phyloP scores from a whole-genome alignment of 2,888 invertebrate genomes.

The Clusia tigrina region DNA sequence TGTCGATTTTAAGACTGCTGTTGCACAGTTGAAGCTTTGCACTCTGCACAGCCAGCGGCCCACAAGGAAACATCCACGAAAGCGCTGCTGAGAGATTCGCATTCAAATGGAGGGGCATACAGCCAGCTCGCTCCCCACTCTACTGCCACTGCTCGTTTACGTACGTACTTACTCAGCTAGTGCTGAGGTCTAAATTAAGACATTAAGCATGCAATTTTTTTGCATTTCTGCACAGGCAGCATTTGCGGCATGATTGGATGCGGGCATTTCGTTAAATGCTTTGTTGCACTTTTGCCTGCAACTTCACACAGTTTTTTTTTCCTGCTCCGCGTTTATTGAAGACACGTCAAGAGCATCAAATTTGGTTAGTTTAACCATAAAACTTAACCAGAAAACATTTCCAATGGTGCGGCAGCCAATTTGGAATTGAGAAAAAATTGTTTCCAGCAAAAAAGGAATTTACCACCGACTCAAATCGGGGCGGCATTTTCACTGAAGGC shows the following conservation, averaged over 20 bases:
- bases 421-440: too few species aligned
- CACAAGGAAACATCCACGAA: background rate
- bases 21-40: background rate
- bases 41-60: background rate
- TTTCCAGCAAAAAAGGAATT: too few species aligned
- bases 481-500: too few species aligned
- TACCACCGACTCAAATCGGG: too few species aligned
- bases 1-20: background rate
- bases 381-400: background rate
- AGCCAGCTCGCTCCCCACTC: too few species aligned
- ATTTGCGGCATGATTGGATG: conserved; percentile 3
- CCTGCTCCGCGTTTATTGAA: background rate
- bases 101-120: background rate
- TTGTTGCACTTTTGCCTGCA: background rate
- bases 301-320: background rate
- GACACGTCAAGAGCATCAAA: conserved; percentile 2
- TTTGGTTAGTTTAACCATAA: background rate
- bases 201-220: conserved; percentile 4
- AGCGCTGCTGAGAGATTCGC: background rate
- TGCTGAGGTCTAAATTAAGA: background rate
- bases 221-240: background rate
- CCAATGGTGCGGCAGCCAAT: conserved; percentile 1
- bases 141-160: background rate
- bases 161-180: background rate
- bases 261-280: conserved; percentile 8